phyloP scores from a whole-genome alignment of 2,797 vertebrate genomes.

The Argya squamiceps region DNA sequence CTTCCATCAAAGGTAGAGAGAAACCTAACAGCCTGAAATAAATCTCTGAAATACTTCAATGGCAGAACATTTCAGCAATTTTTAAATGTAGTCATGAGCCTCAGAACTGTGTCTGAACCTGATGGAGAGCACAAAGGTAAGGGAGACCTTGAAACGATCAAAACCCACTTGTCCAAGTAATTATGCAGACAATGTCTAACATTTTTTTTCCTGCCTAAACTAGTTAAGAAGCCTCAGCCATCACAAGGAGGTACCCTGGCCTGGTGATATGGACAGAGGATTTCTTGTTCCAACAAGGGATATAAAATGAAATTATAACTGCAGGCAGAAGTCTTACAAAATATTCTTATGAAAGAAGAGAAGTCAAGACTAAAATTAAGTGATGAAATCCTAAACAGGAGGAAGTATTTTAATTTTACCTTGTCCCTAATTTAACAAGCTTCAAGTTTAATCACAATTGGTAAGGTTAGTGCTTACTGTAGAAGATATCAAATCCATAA shows the following conservation, averaged over 20 bases:
- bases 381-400: slow-evolving; percentile 8
- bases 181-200: slow-evolving; percentile 15
- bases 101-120: slow-evolving; percentile 29
- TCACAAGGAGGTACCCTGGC: background rate
- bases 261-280: slow-evolving; percentile 27
- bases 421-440: background rate
- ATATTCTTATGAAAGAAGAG: background rate
- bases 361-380: slow-evolving; percentile 52
- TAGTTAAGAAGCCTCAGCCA: background rate
- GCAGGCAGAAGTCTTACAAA: background rate
- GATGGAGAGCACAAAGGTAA: slow-evolving; percentile 4
- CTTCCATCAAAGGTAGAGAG: slow-evolving; percentile 55
- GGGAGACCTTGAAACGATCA: slow-evolving; percentile 22
- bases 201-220: slow-evolving; percentile 24
- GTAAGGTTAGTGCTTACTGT: background rate
- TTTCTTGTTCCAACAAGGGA: slow-evolving; percentile 33
- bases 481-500: slow-evolving; percentile 51
- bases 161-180: slow-evolving; percentile 16
- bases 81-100: background rate
- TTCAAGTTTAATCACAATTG: slow-evolving; percentile 16
- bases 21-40: slow-evolving; percentile 63
- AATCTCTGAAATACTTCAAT: slow-evolving; percentile 20
- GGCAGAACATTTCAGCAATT: slow-evolving; percentile 41
- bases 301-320: slow-evolving; percentile 12
- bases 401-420: slow-evolving; percentile 13